Evolutionary conservation across 2,888 invertebrate species (phyloP).

Genomic region (Apamea sordens): DNA sequence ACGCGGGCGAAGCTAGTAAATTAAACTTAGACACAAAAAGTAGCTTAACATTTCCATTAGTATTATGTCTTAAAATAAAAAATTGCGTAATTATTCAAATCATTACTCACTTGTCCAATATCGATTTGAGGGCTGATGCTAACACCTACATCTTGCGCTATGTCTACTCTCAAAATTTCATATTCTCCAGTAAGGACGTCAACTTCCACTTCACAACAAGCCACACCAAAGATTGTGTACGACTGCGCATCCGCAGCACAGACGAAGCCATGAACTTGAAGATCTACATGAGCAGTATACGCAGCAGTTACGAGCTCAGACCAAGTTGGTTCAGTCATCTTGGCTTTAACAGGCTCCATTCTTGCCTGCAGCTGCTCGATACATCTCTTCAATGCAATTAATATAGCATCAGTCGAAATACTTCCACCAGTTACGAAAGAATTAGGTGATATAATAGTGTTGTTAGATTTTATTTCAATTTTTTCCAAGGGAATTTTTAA

Average conservation of each 20-base stretch:
- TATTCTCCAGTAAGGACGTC: conserved; percentile 93
- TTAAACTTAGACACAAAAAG: neutral
- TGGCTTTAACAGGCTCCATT: conserved; percentile 63
- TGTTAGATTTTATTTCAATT: conserved; percentile 92
- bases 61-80: neutral
- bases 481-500: conserved; percentile 91
- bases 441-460: conserved; percentile 91
- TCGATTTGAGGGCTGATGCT: conserved; percentile 92
- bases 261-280: conserved; percentile 74
- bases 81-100: neutral
- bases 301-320: conserved; percentile 86
- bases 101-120: conserved; percentile 90
- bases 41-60: neutral
- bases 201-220: conserved; percentile 92
- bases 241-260: conserved; percentile 55
- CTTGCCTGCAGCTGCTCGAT: conserved; percentile 63
- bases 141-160: conserved; percentile 92
- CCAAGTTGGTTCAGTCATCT: conserved; percentile 83
- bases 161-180: conserved; percentile 90
- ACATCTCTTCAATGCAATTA: conserved; percentile 67
- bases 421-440: conserved; percentile 92
- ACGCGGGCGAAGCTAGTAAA: too few relatives aligned
- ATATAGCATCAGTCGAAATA: conserved; percentile 72
- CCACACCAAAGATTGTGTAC: conserved; percentile 87
- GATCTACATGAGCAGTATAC: conserved; percentile 73